Conservation (phyloP, 2,113 vertebrate species). For the Pachypanchax playfairii region DNA sequence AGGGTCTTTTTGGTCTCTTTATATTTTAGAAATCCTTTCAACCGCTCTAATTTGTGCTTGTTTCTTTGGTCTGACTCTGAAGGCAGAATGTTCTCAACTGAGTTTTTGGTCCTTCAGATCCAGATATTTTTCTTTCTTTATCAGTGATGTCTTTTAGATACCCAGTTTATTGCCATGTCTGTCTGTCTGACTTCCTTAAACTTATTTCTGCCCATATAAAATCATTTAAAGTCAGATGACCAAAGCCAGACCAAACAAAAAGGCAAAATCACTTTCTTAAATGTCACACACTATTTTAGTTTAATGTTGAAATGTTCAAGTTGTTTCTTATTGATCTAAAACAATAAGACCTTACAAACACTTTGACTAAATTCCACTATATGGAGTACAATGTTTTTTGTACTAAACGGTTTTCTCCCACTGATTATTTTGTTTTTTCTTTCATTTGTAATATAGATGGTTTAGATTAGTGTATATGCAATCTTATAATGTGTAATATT, state of each 20-base stretch:
- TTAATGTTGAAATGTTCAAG: not conserved
- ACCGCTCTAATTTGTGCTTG: constrained; percentile 30
- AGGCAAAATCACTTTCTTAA: not conserved
- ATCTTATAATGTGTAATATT: too few species aligned
- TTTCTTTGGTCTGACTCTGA: constrained; percentile 5
- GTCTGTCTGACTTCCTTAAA: not conserved
- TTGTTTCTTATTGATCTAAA: not conserved
- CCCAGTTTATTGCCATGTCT: not conserved
- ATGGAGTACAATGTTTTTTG: too few species aligned
- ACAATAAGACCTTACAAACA: too few species aligned
- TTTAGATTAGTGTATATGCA: too few species aligned
- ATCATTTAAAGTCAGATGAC: not conserved
- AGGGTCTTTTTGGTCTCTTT: constrained; percentile 43
- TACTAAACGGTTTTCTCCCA: too few species aligned
- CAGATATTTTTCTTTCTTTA: not conserved
- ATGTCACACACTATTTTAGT: not conserved
- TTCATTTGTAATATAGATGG: too few species aligned
- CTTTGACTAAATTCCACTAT: too few species aligned
- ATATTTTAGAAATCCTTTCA: constrained; percentile 47
- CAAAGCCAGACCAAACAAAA: not conserved
- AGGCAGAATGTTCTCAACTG: not conserved
- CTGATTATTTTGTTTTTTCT: too few species aligned
- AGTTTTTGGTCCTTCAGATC: not conserved
- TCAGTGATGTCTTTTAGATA: not conserved
- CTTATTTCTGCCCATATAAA: not conserved